Evolutionary conservation across 1,140 invertebrate genomes (phyloP).

Genomic region (Heliconius melpomene): DNA sequence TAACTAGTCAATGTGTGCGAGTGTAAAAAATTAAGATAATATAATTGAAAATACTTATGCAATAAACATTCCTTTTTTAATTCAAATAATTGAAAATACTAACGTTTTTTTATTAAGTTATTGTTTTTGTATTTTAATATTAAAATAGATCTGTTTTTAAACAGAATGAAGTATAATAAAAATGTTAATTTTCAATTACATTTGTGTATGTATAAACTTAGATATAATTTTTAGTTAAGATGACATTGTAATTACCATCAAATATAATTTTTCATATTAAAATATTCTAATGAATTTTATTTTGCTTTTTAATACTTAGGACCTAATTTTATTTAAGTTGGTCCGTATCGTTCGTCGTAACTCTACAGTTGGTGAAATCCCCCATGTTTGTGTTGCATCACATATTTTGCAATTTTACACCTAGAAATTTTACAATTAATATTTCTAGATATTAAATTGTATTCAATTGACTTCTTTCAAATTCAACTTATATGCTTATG

Average conservation of each 20-base stretch:
- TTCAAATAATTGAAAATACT: slow-evolving; percentile 11
- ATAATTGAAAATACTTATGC: slow-evolving; percentile 37
- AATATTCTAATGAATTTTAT: background rate
- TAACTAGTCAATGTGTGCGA: slow-evolving; percentile 55
- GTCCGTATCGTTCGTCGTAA: no score
- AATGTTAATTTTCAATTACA: slow-evolving; percentile 31
- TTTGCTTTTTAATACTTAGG: background rate
- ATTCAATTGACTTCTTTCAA: no score
- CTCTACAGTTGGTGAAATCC: no score
- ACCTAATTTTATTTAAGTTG: background rate
- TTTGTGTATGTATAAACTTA: slow-evolving; percentile 24
- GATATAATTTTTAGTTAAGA: slow-evolving; percentile 34
- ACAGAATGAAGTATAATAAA: background rate
- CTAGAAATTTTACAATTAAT: no score
- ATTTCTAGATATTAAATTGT: no score
- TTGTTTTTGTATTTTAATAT: background rate
- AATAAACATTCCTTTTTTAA: slow-evolving; percentile 44
- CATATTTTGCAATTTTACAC: no score
- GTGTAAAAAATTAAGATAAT: slow-evolving; percentile 30
- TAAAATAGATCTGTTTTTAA: background rate
- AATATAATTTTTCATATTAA: slow-evolving; percentile 35
- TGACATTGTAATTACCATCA: slow-evolving; percentile 39
- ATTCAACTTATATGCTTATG: no score
- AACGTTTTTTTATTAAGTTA: slow-evolving; percentile 12
- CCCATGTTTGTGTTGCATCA: no score